Conservation (phyloP, 2,113 vertebrate genomes). For the Ardeotis arabs region DNA sequence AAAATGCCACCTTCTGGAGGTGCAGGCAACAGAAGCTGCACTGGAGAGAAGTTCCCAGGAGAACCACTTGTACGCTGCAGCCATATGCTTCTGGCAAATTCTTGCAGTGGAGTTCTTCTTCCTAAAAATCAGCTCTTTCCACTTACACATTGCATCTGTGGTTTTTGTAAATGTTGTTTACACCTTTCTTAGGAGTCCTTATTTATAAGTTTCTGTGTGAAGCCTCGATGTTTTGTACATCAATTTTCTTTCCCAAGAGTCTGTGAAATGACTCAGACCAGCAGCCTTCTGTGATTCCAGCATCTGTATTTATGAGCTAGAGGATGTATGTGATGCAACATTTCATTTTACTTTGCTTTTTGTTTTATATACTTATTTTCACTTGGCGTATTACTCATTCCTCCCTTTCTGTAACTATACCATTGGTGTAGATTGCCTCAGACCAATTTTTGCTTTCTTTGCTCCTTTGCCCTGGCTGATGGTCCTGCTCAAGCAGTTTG, state of each 20-base stretch:
- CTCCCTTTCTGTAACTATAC: not conserved
- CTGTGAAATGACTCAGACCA: constrained; percentile 61
- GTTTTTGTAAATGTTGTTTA: not conserved
- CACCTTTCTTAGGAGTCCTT: not conserved
- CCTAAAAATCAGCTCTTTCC: not conserved
- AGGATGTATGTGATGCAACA: constrained; percentile 38
- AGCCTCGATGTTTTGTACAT: constrained; percentile 19
- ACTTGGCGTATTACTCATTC: constrained; percentile 15
- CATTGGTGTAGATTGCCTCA: constrained; percentile 15
- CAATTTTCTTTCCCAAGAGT: constrained; percentile 26
- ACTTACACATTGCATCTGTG: not conserved
- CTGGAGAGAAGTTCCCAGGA: not conserved
- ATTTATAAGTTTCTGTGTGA: constrained; percentile 28
- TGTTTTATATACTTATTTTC: constrained; percentile 56
- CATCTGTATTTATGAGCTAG: constrained; percentile 62
- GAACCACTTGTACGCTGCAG: not conserved
- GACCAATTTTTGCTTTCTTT: constrained; percentile 17
- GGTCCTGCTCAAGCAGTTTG: constrained; percentile 48
- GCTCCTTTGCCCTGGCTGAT: constrained; percentile 43
- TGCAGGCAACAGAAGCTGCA: not conserved
- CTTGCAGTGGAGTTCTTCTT: not conserved
- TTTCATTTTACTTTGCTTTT: constrained; percentile 57
- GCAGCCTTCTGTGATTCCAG: constrained; percentile 61
- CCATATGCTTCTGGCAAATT: not conserved
- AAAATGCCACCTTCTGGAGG: not conserved